phyloP scores from a whole-genome alignment of 2,888 invertebrate genomes.

The Perizoma affinitatum region DNA sequence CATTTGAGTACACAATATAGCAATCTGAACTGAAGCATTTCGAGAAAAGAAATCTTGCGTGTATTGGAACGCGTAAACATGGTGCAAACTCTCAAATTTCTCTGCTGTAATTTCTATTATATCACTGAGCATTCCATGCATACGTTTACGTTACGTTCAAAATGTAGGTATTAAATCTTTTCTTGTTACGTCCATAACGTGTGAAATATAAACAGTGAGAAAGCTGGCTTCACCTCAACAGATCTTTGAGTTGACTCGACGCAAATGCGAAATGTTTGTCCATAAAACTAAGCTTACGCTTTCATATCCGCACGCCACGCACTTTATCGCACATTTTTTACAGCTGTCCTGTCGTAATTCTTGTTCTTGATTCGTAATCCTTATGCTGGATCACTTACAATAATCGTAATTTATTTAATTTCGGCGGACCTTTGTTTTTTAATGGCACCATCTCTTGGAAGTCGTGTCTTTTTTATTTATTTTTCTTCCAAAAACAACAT shows the following conservation, averaged over 20 bases:
- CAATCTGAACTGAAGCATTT: constrained; percentile 3
- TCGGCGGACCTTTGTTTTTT: constrained; percentile 11
- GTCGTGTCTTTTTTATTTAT: constrained; percentile 11
- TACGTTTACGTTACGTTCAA: constrained; percentile 44
- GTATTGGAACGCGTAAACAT: constrained; percentile 16
- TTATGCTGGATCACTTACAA: constrained; percentile 9
- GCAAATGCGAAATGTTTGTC: constrained; percentile 47
- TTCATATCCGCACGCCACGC: constrained; percentile 50
- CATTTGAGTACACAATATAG: background rate
- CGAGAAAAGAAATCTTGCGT: constrained; percentile 23
- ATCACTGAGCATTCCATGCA: constrained; percentile 16
- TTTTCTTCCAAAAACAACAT: constrained; percentile 19
- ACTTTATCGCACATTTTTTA: constrained; percentile 46
- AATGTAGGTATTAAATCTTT: constrained; percentile 30
- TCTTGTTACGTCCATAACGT: constrained; percentile 59
- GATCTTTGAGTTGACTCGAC: constrained; percentile 32
- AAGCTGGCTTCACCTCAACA: constrained; percentile 51
- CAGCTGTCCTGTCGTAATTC: constrained; percentile 43
- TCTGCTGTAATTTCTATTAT: constrained; percentile 21
- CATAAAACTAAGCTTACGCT: constrained; percentile 44
- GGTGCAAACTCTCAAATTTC: constrained; percentile 15
- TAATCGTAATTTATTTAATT: constrained; percentile 10
- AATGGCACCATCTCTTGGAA: background rate
- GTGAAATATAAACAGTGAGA: constrained; percentile 72
- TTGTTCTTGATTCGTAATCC: constrained; percentile 6